phyloP scores from a whole-genome alignment of 2,113 vertebrate genomes.

The Gasterosteus aculeatus region DNA sequence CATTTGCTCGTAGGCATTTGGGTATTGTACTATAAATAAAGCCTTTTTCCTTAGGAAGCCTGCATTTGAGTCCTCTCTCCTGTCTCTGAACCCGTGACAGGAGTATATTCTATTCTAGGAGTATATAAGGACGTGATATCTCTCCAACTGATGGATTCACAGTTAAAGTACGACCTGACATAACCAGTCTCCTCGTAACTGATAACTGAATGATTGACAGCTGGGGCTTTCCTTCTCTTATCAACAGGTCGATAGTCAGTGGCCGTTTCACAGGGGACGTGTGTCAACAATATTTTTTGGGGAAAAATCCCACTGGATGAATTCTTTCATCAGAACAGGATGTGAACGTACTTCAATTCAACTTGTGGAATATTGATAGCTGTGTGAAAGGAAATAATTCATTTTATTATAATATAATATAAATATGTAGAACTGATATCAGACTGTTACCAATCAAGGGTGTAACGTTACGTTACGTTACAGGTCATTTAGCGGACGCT shows the following conservation, averaged over 20 bases:
- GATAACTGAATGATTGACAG: conserved; percentile 59
- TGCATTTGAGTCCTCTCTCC: too few species aligned
- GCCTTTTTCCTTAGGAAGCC: too few species aligned
- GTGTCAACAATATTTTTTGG: conserved; percentile 41
- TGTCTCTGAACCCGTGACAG: not conserved
- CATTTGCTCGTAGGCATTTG: too few species aligned
- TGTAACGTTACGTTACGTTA: too few species aligned
- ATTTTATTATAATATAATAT: not conserved
- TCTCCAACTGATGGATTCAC: conserved; percentile 56
- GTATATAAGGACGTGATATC: conserved; percentile 68
- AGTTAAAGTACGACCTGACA: conserved; percentile 61
- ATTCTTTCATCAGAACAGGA: conserved; percentile 47
- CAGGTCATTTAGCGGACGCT: too few species aligned
- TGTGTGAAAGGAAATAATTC: not conserved
- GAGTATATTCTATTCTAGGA: conserved; percentile 37
- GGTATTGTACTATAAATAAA: too few species aligned
- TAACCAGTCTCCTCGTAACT: conserved; percentile 45
- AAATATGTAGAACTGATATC: too few species aligned
- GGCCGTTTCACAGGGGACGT: conserved; percentile 45
- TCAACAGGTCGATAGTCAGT: conserved; percentile 38
- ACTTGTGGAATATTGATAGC: conserved; percentile 11
- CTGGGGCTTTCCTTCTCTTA: conserved; percentile 43
- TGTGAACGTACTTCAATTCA: conserved; percentile 11
- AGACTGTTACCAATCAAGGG: too few species aligned
- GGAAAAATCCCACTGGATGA: conserved; percentile 40